Evolutionary conservation across 2,888 invertebrate genomes (phyloP), one percentile per base, ranked within the genome.

Genomic region (Pecten maximus): DNA sequence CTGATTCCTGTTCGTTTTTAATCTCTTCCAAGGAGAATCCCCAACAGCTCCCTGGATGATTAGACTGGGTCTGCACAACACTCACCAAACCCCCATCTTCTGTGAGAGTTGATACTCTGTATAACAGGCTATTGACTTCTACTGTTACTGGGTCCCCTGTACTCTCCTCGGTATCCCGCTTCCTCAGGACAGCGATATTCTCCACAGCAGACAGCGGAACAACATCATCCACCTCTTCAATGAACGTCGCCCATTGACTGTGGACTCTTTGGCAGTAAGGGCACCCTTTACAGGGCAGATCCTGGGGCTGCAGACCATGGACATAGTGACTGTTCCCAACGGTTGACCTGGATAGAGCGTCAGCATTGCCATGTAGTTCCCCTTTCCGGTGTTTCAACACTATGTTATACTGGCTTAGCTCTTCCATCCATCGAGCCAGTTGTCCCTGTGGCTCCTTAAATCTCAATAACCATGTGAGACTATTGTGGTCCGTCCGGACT

Each of bases 331-430:
- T 10, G 0, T n/a, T 3, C 0, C 19, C 19, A n/a, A 39, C 48
- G 12, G 88, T 40, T 8, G 88, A 40, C 35, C 91, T 87, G 2
- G 91, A 91, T 16, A 93, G 48, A 6, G 89, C 93, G 90, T 93
- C 92, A 0, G 91, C 92, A 88, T 93, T 91, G 3, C 3, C 40
- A 90, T 93, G 91, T 10, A 88, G 19, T 19, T 54, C 86, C 0
- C 92, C 93, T 4, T 88, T 40, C 0, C 91, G 44, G n/a, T 93
- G 92, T 19, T 54, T 48, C 16, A 93, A 54, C 15, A 39, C 35
- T 92, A 92, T 91, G 60, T 93, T 88, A 44, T 91, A 93, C 50
- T 92, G 92, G 6, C 90, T 87, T 2, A 93, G n/a, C 44, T 93
- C 92, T 40, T 93, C 93, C 28, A 92, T 48, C 92, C 91, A 93